Evolutionary conservation across 2,113 vertebrate genomes (phyloP), one percentile per base, ranked within the genome.

Genomic region (Leucopsar rothschildi): DNA sequence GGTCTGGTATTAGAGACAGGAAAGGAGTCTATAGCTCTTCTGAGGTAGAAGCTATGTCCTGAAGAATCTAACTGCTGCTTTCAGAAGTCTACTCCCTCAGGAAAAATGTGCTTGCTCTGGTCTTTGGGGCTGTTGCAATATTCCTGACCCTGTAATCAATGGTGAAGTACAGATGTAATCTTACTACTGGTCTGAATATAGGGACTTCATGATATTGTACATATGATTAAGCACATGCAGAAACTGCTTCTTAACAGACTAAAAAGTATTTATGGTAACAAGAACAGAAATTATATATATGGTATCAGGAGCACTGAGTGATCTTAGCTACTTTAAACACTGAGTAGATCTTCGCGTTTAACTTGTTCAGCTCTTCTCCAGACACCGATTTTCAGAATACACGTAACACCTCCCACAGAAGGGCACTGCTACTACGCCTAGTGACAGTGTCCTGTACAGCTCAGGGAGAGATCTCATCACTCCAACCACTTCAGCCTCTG

Each of bases 51-150:
- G 63, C 55, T 89, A 60, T 39, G 27, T 92, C 87, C 87, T 91
- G 72, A 86, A 86, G 47, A 95, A 65, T 52, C 56, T 68, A 82
- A 52, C 50, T 88, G 59, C 59, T 78, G 33, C 65, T 78, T 70
- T 92, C 83, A 92, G 79, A 78, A 71, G 53, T 82, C 91, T 76
- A 86, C 77, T 93, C 84, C 82, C 90, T 93, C 81, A 22, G 49
- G 78, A 93, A 95, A 93, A 88, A 96, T 91, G 90, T 84, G 78
- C 56, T 93, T 83, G 59, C 78, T 90, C 64, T 64, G 72, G 86
- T 71, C 76, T 94, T 82, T 35, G 42, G 16, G 29, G n/a, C 50
- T 93, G 71, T 85, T 78, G 55, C 49, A 91, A 80, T 69, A 66
- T 73, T 66, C 29, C 82, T n/a, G 70, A 75, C 31, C 44, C 82